Evolutionary conservation across 2,888 invertebrate species (phyloP).

Genomic region (Polymixis lichenea): DNA sequence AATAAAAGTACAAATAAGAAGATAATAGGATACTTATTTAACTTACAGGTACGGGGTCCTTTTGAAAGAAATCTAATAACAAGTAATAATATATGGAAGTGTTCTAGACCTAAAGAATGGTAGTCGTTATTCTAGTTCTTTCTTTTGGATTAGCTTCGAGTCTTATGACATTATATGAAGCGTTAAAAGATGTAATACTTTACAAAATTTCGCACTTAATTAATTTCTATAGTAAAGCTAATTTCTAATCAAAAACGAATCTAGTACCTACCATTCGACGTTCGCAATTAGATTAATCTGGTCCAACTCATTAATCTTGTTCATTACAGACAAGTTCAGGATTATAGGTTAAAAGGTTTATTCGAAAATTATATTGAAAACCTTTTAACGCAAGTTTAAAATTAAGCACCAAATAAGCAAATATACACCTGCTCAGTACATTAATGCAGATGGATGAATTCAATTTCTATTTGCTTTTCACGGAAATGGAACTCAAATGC

Average conservation of each 20-base stretch:
- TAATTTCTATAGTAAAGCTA: background rate
- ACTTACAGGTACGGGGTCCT: background rate
- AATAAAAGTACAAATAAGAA: conserved; percentile 8
- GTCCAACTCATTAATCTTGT: conserved; percentile 7
- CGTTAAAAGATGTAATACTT: background rate
- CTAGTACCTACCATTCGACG: background rate
- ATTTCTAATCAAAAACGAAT: background rate
- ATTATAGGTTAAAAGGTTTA: background rate
- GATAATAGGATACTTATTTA: conserved; percentile 16
- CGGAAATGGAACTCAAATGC: conserved; percentile 16
- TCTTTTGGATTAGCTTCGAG: background rate
- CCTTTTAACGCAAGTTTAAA: background rate
- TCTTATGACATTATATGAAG: background rate
- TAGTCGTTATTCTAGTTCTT: background rate
- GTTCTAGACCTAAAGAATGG: background rate
- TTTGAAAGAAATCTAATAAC: conserved; percentile 5
- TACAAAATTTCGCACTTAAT: background rate
- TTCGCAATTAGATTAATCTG: conserved; percentile 1
- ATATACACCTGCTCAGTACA: background rate
- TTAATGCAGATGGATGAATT: background rate
- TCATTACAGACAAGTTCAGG: background rate
- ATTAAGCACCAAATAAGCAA: conserved; percentile 4
- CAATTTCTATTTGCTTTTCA: conserved; percentile 29
- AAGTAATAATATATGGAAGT: conserved; percentile 15
- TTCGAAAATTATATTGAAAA: background rate